These are phyloP conservation scores for Drosophila bifasciata DNA, from an alignment of 1,140 invertebrate genomes.

Conservation along the genomic window DNA sequence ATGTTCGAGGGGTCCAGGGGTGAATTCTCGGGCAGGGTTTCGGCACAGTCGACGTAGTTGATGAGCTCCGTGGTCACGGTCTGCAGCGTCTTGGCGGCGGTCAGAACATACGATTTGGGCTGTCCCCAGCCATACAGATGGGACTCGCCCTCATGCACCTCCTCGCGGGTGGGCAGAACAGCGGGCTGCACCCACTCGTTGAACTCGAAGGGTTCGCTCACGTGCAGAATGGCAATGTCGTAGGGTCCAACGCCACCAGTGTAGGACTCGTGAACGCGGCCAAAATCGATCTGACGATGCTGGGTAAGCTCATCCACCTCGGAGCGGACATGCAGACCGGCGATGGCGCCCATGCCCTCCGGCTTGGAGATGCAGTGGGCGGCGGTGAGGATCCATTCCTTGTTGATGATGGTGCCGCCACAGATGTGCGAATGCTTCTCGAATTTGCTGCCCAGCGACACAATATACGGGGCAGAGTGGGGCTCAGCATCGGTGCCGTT, in stretches of 20 bases:
- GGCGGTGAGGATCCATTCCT: constrained; percentile 75
- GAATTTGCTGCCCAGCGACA: constrained; percentile 58
- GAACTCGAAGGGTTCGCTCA: constrained; percentile 85
- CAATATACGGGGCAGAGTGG: constrained; percentile 79
- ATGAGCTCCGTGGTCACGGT: constrained; percentile 83
- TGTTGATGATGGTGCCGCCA: constrained; percentile 69
- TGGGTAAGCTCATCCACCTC: constrained; percentile 82
- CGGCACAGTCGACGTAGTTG: constrained; percentile 58
- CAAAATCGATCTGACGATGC: constrained; percentile 84
- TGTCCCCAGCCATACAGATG: constrained; percentile 85
- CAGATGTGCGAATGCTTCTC: constrained; percentile 73
- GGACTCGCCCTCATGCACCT: constrained; percentile 79
- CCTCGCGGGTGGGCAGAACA: constrained; percentile 83
- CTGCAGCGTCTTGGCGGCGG: constrained; percentile 78
- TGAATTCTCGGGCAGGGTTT: constrained; percentile 50
- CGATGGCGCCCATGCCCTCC: constrained; percentile 63
- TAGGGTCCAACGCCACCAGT: constrained; percentile 85
- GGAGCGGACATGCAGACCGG: constrained; percentile 67
- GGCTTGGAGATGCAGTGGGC: constrained; percentile 69
- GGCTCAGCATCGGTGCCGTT: constrained; percentile 74
- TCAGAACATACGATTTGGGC: constrained; percentile 59
- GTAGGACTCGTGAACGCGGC: constrained; percentile 85
- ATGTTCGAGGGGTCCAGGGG: constrained; percentile 85
- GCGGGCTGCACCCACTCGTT: constrained; percentile 85
- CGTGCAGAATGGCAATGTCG: constrained; percentile 87